These are phyloP conservation scores for Siderastrea radians DNA, from an alignment of 92 coral and sea anemone species.

Conservation along the genomic window DNA sequence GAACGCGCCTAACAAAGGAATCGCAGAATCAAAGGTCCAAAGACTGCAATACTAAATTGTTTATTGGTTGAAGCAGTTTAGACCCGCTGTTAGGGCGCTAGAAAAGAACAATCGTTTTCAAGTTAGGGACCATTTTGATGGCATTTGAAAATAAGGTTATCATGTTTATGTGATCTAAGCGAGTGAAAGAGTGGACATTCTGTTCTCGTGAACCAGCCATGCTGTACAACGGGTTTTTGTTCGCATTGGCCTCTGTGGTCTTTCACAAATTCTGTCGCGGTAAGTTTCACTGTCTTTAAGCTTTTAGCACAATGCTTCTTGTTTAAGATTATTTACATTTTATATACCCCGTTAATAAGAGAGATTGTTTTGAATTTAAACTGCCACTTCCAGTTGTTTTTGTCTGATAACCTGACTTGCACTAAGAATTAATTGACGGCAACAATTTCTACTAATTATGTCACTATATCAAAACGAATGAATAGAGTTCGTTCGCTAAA, in stretches of 20 bases:
- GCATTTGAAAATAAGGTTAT: slow-evolving; percentile 9
- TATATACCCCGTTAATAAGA: slow-evolving; percentile 10
- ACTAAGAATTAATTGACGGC: neutral
- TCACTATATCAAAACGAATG: too few relatives aligned
- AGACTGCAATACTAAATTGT: neutral
- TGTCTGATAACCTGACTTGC: neutral
- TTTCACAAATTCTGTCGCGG: slow-evolving; percentile 2
- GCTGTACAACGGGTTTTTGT: neutral
- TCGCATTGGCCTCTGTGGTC: neutral
- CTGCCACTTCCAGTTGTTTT: neutral
- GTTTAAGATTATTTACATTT: slow-evolving; percentile 5
- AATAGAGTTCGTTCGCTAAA: too few relatives aligned
- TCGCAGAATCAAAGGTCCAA: neutral
- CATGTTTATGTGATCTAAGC: neutral
- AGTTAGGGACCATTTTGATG: slow-evolving; percentile 6
- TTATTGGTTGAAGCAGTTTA: slow-evolving; percentile 21
- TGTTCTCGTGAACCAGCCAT: slow-evolving; percentile 1
- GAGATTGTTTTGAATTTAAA: slow-evolving; percentile 20
- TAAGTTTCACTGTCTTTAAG: neutral
- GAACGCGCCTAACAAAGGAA: slow-evolving; percentile 32
- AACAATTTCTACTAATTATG: neutral
- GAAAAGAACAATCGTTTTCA: slow-evolving; percentile 13
- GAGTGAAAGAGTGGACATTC: neutral
- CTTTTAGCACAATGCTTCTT: neutral
- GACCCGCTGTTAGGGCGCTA: slow-evolving; percentile 39